Percentiles rank a stretch among this genome's conserved stretches.
phyloP scores from a whole-genome alignment of 1,140 invertebrate genomes.

The Conopomorpha cramerella region DNA sequence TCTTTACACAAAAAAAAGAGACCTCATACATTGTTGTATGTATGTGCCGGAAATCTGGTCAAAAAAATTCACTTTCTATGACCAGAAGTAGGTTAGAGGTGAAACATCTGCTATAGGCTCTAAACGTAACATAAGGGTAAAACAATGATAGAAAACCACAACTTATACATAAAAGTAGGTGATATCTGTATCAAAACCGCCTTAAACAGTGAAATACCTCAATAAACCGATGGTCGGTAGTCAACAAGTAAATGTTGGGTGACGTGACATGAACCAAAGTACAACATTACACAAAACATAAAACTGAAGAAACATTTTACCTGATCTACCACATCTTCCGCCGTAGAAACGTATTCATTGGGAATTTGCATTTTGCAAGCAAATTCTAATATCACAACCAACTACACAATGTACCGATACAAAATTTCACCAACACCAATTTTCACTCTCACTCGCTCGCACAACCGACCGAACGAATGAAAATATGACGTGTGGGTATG shows the following conservation, averaged over 20 bases:
- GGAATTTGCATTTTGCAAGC: slow-evolving; percentile 75
- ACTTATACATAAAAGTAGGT: no score
- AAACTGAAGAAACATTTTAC: slow-evolving; percentile 56
- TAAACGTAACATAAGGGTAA: no score
- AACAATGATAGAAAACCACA: no score
- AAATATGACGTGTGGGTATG: slow-evolving; percentile 48
- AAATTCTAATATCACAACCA: slow-evolving; percentile 23
- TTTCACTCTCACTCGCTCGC: slow-evolving; percentile 29
- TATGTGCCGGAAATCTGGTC: no score
- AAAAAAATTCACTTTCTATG: no score
- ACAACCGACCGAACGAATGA: slow-evolving; percentile 8
- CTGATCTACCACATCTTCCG: slow-evolving; percentile 94
- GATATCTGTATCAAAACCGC: no score
- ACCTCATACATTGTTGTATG: no score
- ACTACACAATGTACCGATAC: no score
- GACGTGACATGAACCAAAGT: slow-evolving; percentile 53
- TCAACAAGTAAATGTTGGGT: slow-evolving; percentile 42
- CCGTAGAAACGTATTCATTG: slow-evolving; percentile 86
- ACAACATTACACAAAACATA: slow-evolving; percentile 18
- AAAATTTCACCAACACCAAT: slow-evolving; percentile 38
- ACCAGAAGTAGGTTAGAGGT: no score
- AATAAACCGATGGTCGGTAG: slow-evolving; percentile 12
- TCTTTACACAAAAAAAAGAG: no score
- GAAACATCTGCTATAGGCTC: no score
- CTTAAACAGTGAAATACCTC: slow-evolving; percentile 11